Percentiles rank a stretch among this genome's conserved stretches.
Conservation (phyloP, 2,113 vertebrate species). For the Synodontis membranacea region DNA sequence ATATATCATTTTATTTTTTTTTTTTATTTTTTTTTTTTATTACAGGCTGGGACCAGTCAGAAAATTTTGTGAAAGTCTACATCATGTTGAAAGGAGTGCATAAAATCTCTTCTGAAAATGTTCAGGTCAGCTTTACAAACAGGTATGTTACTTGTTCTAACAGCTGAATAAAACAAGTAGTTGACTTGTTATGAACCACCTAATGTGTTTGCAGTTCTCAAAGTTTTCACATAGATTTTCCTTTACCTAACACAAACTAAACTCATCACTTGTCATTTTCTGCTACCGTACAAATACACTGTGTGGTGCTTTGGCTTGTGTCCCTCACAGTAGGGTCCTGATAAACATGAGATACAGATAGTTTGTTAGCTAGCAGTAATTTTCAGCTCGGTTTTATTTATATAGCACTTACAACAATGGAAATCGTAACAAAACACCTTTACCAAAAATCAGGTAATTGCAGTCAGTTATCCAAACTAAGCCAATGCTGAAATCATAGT, state of each 20-base stretch:
- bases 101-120: constrained; percentile 83
- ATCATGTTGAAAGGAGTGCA: constrained; percentile 88
- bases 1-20: no score
- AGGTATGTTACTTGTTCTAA: constrained; percentile 67
- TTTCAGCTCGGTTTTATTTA: not conserved
- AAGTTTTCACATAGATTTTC: not conserved
- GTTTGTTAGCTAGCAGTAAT: not conserved
- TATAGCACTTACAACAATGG: not conserved
- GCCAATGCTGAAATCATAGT: no score
- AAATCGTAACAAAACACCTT: not conserved
- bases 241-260: not conserved
- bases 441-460: not conserved
- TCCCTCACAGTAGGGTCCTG: not conserved
- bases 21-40: constrained; percentile 25
- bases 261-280: not conserved
- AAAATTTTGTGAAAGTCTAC: constrained; percentile 97
- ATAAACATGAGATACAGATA: not conserved
- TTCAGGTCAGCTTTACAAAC: constrained; percentile 87
- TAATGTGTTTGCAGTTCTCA: not conserved
- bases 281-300: not conserved
- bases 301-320: not conserved
- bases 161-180: not conserved
- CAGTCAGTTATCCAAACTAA: not conserved
- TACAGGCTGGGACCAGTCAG: constrained; percentile 96
- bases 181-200: not conserved